Conservation (phyloP, 2,888 invertebrate genomes). For the Himalopsyche kuldschensis region DNA sequence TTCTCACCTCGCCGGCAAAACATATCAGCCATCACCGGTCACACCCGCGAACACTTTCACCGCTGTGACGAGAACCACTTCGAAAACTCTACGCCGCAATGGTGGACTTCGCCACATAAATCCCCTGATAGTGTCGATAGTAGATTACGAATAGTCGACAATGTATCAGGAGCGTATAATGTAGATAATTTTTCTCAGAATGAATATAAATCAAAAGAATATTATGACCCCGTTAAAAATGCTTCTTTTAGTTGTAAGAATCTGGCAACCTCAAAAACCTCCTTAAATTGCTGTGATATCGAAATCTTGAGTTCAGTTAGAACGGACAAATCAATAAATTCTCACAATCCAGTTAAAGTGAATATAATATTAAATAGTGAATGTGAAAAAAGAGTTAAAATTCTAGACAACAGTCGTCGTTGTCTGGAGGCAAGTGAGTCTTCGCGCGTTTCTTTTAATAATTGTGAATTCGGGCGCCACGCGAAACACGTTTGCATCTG, state of each 20-base stretch:
- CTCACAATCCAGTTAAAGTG: not conserved
- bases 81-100: not conserved
- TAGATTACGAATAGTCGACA: not conserved
- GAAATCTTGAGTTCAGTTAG: not conserved
- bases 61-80: not conserved
- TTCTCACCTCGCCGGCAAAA: slow-evolving; percentile 15
- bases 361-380: not conserved
- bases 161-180: not conserved
- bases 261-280: not conserved
- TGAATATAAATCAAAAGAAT: not conserved
- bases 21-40: not conserved
- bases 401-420: not conserved
- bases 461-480: not conserved
- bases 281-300: not conserved
- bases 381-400: not conserved
- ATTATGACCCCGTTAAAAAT: not conserved
- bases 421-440: not conserved
- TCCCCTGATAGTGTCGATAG: not conserved
- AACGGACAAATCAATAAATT: not conserved
- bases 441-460: not conserved
- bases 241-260: not conserved
- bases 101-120: not conserved
- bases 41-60: not conserved
- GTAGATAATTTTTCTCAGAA: not conserved
- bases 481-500: not conserved